phyloP scores from a whole-genome alignment of 1,140 invertebrate genomes.

The Potamilus streckersoni region DNA sequence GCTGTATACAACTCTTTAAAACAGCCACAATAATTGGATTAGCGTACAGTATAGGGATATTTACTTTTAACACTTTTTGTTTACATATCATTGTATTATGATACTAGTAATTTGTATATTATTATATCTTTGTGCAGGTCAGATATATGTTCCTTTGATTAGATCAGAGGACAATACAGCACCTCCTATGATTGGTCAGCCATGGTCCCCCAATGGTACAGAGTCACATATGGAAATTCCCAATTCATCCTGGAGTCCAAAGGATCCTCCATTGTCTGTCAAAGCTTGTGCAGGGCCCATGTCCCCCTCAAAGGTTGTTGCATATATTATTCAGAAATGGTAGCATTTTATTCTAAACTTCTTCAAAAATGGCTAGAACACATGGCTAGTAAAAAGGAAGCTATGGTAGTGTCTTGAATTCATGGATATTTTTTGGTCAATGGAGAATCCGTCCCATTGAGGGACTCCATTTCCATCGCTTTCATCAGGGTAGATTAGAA shows the following conservation, averaged over 20 bases:
- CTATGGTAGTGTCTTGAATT: background rate
- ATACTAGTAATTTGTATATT: too few species aligned
- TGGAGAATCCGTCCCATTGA: background rate
- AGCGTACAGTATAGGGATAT: too few species aligned
- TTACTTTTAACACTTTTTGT: too few species aligned
- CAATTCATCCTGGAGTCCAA: slow-evolving; percentile 19
- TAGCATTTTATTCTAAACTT: background rate
- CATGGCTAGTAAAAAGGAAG: background rate
- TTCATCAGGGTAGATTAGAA: too few species aligned
- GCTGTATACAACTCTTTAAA: too few species aligned
- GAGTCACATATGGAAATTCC: slow-evolving; percentile 18
- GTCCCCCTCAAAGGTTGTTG: slow-evolving; percentile 72
- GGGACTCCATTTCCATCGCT: background rate
- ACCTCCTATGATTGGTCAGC: slow-evolving; percentile 72
- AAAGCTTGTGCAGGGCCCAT: slow-evolving; percentile 88
- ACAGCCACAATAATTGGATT: too few species aligned
- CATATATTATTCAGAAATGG: background rate
- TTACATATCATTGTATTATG: too few species aligned
- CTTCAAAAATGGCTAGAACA: background rate
- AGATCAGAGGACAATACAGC: slow-evolving; percentile 79
- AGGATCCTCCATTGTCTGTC: slow-evolving; percentile 73
- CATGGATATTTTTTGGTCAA: background rate
- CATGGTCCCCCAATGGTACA: slow-evolving; percentile 56
- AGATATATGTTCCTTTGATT: slow-evolving; percentile 86
- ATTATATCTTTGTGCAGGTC: slow-evolving; percentile 68